Conservation (phyloP, 1,140 invertebrate genomes). For the Anoplolepis gracilipes region DNA sequence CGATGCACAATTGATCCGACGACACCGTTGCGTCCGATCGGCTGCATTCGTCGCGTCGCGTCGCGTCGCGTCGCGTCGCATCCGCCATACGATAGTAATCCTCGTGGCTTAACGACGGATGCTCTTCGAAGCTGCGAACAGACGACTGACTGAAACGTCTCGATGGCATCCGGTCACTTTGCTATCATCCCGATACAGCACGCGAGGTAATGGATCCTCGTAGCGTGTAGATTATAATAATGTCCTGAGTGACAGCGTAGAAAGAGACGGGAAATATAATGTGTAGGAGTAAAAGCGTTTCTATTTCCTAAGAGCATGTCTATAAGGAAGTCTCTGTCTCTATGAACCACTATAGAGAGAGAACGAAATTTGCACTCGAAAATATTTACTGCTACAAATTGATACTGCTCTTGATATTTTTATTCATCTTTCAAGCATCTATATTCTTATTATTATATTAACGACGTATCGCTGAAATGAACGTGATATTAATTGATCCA, state of each 20-base stretch:
- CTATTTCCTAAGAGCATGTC: constrained; percentile 35
- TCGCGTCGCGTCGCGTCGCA: constrained; percentile 35
- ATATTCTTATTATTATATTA: neutral
- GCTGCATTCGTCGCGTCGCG: constrained; percentile 37
- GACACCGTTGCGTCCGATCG: constrained; percentile 2
- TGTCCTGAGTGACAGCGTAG: constrained; percentile 38
- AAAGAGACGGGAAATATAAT: constrained; percentile 1
- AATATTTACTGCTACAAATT: neutral
- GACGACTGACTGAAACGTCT: neutral
- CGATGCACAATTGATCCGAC: constrained; percentile 25
- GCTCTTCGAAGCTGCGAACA: constrained; percentile 7
- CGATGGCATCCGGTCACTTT: constrained; percentile 22
- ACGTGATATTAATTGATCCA: neutral
- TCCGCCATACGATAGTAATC: constrained; percentile 54
- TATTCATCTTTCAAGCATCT: neutral
- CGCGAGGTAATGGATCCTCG: constrained; percentile 42
- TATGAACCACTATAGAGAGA: neutral
- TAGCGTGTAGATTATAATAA: constrained; percentile 51
- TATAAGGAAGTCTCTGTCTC: neutral
- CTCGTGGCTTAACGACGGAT: constrained; percentile 29
- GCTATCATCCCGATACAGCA: constrained; percentile 52
- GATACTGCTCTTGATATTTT: neutral
- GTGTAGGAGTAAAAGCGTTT: constrained; percentile 42
- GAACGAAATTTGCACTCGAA: neutral
- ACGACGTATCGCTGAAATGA: neutral